Evolutionary conservation across 2,888 invertebrate species (phyloP).

Genomic region (Sinotaia quadrata): DNA sequence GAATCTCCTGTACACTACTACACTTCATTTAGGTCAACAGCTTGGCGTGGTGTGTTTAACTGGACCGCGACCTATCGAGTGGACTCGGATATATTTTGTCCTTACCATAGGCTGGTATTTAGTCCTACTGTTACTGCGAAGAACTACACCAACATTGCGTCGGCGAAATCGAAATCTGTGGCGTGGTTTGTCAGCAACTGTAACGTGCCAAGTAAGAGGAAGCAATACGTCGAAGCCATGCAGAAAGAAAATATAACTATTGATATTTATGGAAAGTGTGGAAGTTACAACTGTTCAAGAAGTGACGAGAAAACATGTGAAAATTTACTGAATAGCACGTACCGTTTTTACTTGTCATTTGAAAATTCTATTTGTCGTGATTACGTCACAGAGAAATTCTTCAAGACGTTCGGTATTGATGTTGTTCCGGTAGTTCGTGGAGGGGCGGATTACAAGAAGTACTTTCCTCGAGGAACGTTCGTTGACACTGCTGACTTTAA

Average conservation of each 20-base stretch:
- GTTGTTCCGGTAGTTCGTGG: conserved; percentile 35
- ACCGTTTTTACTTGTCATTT: conserved; percentile 45
- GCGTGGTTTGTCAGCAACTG: conserved; percentile 56
- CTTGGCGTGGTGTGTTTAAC: conserved; percentile 26
- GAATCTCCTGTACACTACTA: conserved; percentile 18
- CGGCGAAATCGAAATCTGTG: conserved; percentile 34
- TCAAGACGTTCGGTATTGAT: conserved; percentile 15
- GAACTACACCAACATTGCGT: conserved; percentile 5
- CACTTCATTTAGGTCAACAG: neutral
- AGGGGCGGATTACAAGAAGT: conserved; percentile 22
- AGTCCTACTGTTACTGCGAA: neutral
- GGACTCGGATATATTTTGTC: conserved; percentile 32
- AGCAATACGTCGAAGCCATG: conserved; percentile 41
- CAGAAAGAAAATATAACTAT: conserved; percentile 40
- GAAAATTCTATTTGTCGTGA: conserved; percentile 46
- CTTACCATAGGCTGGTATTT: neutral
- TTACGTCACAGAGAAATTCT: conserved; percentile 46
- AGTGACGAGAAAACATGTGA: too few relatives aligned
- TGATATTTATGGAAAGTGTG: conserved; percentile 48
- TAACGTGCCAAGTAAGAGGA: conserved; percentile 37
- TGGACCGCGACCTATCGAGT: conserved; percentile 33
- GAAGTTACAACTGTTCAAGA: too few relatives aligned
- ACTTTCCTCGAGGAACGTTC: conserved; percentile 24
- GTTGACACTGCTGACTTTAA: conserved; percentile 28
- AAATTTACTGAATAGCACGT: conserved; percentile 18